These are phyloP conservation scores for Vombatus ursinus DNA, from an alignment of 2,113 vertebrate genomes.

Conservation along the genomic window DNA sequence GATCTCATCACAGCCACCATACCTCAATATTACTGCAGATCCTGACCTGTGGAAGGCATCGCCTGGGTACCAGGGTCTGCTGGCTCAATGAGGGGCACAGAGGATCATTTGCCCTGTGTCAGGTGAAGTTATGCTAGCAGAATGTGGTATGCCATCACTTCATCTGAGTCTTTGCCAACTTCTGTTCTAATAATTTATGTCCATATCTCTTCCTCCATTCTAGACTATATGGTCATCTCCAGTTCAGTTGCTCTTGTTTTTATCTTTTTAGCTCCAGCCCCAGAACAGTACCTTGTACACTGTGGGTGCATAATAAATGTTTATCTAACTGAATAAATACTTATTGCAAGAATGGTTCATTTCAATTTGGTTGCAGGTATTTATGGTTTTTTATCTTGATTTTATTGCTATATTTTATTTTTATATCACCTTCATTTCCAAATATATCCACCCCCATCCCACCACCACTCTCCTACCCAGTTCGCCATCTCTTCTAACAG, in stretches of 20 bases:
- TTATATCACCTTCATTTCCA: background rate
- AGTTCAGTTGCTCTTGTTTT: background rate
- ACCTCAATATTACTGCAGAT: no score
- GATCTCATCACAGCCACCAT: no score
- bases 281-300: background rate
- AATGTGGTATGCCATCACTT: no score
- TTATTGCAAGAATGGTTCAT: background rate
- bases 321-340: background rate
- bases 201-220: background rate
- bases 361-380: background rate
- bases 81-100: no score
- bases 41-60: no score
- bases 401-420: background rate
- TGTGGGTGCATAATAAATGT: background rate
- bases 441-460: background rate
- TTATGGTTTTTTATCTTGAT: background rate
- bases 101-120: no score
- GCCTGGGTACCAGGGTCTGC: no score
- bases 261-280: background rate
- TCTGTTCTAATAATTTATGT: background rate
- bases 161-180: background rate
- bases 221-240: background rate
- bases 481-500: background rate
- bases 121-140: no score
- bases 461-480: background rate